These are phyloP conservation scores for Callopanchax toddi DNA, from an alignment of 2,113 vertebrate genomes.

Conservation along the genomic window DNA sequence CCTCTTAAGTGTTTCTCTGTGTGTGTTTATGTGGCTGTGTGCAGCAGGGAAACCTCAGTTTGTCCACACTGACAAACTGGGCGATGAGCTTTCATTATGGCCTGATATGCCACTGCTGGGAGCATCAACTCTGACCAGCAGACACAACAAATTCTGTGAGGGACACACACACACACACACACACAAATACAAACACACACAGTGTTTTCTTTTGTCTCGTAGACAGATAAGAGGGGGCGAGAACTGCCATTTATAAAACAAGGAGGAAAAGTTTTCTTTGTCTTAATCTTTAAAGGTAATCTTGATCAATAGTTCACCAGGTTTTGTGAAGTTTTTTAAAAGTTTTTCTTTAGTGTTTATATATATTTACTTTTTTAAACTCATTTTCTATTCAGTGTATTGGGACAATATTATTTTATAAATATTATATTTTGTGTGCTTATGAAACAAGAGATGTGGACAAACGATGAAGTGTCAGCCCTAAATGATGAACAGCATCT, in stretches of 20 bases:
- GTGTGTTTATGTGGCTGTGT: constrained; percentile 33
- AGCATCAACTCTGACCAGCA: constrained; percentile 54
- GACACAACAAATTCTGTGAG: constrained; percentile 22
- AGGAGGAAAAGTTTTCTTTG: background rate
- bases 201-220: background rate
- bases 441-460: background rate
- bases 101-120: constrained; percentile 60
- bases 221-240: too few species aligned
- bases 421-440: background rate
- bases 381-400: background rate
- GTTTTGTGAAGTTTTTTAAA: background rate
- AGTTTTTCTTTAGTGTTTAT: background rate
- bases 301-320: background rate
- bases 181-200: background rate
- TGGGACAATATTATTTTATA: background rate
- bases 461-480: background rate
- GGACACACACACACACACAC: background rate
- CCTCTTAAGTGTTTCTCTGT: constrained; percentile 44
- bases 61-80: constrained; percentile 66
- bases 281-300: background rate
- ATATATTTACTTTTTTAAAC: background rate
- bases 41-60: constrained; percentile 25
- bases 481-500: background rate
- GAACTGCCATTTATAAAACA: background rate
- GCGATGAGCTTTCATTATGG: constrained; percentile 62